A percentile compares a stretch with the other conserved stretches of the same genome.
phyloP scores from a whole-genome alignment of 2,888 invertebrate species.

The Lomographa bimaculata region DNA sequence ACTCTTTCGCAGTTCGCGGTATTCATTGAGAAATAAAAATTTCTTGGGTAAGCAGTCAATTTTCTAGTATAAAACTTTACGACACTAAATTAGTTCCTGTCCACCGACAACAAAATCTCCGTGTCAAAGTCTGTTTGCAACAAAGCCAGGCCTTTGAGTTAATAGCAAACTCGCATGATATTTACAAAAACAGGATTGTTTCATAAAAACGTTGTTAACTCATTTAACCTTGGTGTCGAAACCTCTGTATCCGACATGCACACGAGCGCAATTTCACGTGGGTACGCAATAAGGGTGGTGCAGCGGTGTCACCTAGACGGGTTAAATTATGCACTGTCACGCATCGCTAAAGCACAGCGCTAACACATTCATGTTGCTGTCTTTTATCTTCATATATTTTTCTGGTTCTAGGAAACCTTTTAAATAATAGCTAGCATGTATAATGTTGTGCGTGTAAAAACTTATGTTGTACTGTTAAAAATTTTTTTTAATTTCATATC shows the following conservation, averaged over 20 bases:
- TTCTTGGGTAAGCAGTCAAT: conserved; percentile 10
- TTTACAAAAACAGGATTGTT: conserved; percentile 23
- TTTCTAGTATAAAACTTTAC: conserved; percentile 11
- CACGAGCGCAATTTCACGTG: conserved; percentile 23
- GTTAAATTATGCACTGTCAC: conserved; percentile 40
- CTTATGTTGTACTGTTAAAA: too few species aligned
- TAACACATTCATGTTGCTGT: too few species aligned
- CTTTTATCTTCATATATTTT: too few species aligned
- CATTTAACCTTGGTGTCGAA: conserved; percentile 28
- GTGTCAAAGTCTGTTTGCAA: background rate
- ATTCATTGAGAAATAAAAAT: conserved; percentile 6
- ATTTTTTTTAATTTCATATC: too few species aligned
- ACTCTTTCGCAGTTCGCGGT: conserved; percentile 8
- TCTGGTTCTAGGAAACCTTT: too few species aligned
- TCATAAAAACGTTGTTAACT: conserved; percentile 24
- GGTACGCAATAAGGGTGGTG: conserved; percentile 32
- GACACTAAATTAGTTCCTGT: conserved; percentile 3
- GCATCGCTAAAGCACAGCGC: conserved; percentile 16
- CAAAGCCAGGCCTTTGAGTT: background rate
- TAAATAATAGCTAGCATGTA: too few species aligned
- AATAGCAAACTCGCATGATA: conserved; percentile 1
- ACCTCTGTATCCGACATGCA: conserved; percentile 23
- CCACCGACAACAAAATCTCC: conserved; percentile 1
- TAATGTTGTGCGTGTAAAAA: too few species aligned
- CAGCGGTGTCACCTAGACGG: conserved; percentile 26